phyloP scores from a whole-genome alignment of 1,140 invertebrate species.

The Pachyrhynchus sulphureomaculatus region DNA sequence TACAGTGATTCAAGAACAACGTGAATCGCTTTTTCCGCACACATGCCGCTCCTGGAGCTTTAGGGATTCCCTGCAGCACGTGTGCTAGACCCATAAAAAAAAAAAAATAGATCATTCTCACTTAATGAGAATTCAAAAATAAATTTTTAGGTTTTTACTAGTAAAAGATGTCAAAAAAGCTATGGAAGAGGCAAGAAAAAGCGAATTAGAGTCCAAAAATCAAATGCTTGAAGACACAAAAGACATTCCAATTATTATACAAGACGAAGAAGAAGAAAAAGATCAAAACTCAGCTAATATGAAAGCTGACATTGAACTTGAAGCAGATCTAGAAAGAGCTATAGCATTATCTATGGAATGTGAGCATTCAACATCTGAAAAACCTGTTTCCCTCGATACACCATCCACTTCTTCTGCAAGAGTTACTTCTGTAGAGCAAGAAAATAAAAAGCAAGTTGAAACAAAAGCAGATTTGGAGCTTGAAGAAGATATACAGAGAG shows the following conservation, averaged over 20 bases:
- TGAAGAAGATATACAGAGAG: slow-evolving; percentile 57
- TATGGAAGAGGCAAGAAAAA: slow-evolving; percentile 41
- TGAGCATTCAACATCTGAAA: slow-evolving; percentile 29
- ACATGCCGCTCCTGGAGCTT: too few relatives aligned
- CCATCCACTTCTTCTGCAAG: background rate
- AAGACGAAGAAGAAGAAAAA: background rate
- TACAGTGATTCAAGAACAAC: too few relatives aligned
- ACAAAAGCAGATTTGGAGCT: slow-evolving; percentile 49
- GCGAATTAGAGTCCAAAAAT: slow-evolving; percentile 49
- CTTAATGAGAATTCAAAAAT: too few relatives aligned
- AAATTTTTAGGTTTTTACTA: slow-evolving; percentile 64
- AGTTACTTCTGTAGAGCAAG: background rate
- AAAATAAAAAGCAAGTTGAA: background rate
- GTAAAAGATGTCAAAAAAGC: slow-evolving; percentile 68
- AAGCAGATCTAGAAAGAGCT: slow-evolving; percentile 57
- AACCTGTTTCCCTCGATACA: background rate
- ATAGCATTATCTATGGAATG: slow-evolving; percentile 52
- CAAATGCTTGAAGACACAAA: background rate
- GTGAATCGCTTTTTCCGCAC: too few relatives aligned
- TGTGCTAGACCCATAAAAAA: too few relatives aligned
- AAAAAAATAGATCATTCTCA: too few relatives aligned
- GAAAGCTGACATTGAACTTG: slow-evolving; percentile 51
- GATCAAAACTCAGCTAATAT: slow-evolving; percentile 1
- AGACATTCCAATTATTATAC: background rate
- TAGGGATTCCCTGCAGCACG: too few relatives aligned